Evolutionary conservation across 2,113 vertebrate species (phyloP), one percentile per base, ranked within the genome.

Genomic region (Nyctereutes procyonoides): DNA sequence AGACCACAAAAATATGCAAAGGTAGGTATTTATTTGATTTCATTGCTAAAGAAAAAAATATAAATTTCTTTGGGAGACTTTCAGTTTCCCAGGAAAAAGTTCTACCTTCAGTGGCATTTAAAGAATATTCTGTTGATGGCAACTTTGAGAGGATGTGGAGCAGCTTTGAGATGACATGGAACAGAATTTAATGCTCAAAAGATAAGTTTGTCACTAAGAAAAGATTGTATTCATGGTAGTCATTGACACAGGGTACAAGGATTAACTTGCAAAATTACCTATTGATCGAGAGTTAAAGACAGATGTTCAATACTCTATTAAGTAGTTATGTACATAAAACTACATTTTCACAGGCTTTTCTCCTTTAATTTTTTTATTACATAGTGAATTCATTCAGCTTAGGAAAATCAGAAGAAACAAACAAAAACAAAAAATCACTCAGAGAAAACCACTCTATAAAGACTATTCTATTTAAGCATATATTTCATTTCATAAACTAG

Each of bases 231-330:
- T 92, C 60, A 20, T 71, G 26, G 35, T 20, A 35, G 71, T 19
- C 24, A 74, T 38, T 73, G 48, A 94, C 73, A 56, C 20, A 55
- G 26, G 7, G n/a, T 10, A 71, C 16, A 76, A 91, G n/a, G 90
- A 93, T 96, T 92, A 95, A 79, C 48, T 81, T 84, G n/a, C 32
- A 95, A 96, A 96, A 93, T 90, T 95, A 74, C 32, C 56, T 93
- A 89, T 51, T 95, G 96, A 97, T 92, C 14, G 53, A 92, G 53
- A 69, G 62, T 69, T 95, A 93, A 83, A 79, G 86, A 80, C 30
- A 87, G 83, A 76, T 92, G 32, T 63, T 53, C 79, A 92, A 69
- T 58, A 77, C 48, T 67, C 38, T 88, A 60, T 38, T 65, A 89
- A 35, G 82, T 73, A 83, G 17, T 32, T 73, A 74, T n/a, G 22